Base-by-base conservation (phyloP, 2,888 invertebrate species). In the Microctonus hyperodae region DNA sequence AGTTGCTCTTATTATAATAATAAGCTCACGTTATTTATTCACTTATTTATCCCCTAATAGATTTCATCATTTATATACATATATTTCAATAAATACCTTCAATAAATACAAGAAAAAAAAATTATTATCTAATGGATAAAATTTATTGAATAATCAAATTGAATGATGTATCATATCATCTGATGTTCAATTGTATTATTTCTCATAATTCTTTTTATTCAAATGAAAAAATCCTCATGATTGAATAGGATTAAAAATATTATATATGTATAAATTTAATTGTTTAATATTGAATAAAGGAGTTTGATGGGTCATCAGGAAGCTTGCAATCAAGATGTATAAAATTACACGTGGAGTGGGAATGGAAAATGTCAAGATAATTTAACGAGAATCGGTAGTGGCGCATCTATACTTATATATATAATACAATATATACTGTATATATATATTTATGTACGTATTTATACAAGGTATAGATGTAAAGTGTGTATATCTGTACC, bases 281-380 rank as follows among this genome's bases (percentile, higher is more conserved):
- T 16, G 6, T 20, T 44, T 16, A n/a, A 3, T 56, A 9, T 16
- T 10, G 13, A 44, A 35, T 37, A 40, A 28, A 50, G 10, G 7
- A 25, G 16, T 13, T 60, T 60, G 60, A 60, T 50, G 60, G 20
- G 22, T 13, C 50, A 51, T 35, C 50, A 33, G 20, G 20, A 33
- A n/a, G 44, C 6, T 22, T 35, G 33, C 31, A 60, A 60, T 51
- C 23, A 60, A 50, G 35, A 50, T 60, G 60, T 60, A 60, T 60
- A 48, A 53, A 62, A 62, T 53, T 31, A 62, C 62, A 62, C 33
- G 33, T 50, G 20, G 51, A 28, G 40, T 55, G 62, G 25, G 31
- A 65, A 65, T 65, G 60, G 60, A 57, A 67, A 67, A 67, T 40
- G 67, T 67, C 67, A 16, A 25, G 51, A 67, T 67, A 62, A 67